Evolutionary conservation across 2,888 invertebrate genomes (phyloP).

Genomic region (Protophormia terraenovae): DNA sequence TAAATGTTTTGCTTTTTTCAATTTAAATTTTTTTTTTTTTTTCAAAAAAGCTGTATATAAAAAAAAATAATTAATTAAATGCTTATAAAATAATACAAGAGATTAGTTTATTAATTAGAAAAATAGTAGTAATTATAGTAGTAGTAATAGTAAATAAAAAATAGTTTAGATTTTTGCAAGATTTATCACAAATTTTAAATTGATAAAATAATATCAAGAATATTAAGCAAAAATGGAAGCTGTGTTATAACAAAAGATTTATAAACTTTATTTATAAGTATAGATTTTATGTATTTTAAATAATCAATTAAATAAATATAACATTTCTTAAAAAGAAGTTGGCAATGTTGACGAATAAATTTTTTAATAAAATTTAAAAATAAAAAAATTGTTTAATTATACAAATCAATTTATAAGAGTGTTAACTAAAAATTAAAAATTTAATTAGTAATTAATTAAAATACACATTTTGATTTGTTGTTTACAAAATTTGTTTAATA

Average conservation of each 20-base stretch:
- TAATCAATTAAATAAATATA: slow-evolving; percentile 28
- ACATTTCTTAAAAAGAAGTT: slow-evolving; percentile 52
- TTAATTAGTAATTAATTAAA: slow-evolving; percentile 22
- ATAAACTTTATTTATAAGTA: neutral
- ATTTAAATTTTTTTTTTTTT: neutral
- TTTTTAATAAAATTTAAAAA: neutral
- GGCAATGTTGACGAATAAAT: slow-evolving; percentile 53
- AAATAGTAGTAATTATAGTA: too few species aligned
- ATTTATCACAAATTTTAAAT: slow-evolving; percentile 55
- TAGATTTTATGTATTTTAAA: slow-evolving; percentile 5
- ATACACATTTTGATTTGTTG: slow-evolving; percentile 53
- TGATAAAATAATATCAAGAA: neutral
- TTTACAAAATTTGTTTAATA: neutral
- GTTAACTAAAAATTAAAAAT: slow-evolving; percentile 19
- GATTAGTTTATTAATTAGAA: neutral
- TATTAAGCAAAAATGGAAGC: neutral
- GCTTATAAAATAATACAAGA: slow-evolving; percentile 37
- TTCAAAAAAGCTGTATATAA: slow-evolving; percentile 6
- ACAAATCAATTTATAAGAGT: neutral
- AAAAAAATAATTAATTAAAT: slow-evolving; percentile 48
- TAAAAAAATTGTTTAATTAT: neutral
- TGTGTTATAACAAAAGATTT: neutral
- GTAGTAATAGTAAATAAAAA: neutral
- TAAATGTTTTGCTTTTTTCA: neutral
- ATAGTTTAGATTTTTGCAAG: slow-evolving; percentile 17